Conservation (phyloP, 2,888 invertebrate species). For the Rutpela maculata region DNA sequence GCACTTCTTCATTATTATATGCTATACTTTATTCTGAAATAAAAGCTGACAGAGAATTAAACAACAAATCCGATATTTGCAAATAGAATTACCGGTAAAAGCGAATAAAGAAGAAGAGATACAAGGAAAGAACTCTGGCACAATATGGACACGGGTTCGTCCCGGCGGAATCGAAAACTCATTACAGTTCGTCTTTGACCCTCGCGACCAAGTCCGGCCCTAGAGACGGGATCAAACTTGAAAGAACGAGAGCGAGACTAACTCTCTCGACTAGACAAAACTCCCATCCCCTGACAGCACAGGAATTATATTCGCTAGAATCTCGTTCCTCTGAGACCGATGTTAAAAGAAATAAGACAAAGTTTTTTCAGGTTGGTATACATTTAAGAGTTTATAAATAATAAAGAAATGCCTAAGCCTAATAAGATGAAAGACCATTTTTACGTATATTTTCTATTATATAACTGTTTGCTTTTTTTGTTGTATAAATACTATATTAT, state of each 20-base stretch:
- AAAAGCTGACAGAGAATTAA: not conserved
- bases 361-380: not conserved
- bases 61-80: constrained; percentile 22
- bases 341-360: not conserved
- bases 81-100: constrained; percentile 54
- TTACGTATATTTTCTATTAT: not conserved
- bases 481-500: too few relatives aligned
- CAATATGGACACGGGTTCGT: constrained; percentile 67
- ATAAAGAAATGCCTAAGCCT: not conserved
- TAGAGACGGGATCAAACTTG: constrained; percentile 68
- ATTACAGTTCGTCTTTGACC: constrained; percentile 73
- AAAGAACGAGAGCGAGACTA: constrained; percentile 62
- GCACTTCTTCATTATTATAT: too few relatives aligned
- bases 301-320: constrained; percentile 48
- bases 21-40: not conserved
- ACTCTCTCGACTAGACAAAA: constrained; percentile 57
- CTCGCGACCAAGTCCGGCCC: constrained; percentile 68
- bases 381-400: not conserved
- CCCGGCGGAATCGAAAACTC: constrained; percentile 73
- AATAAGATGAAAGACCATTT: not conserved
- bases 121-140: constrained; percentile 53
- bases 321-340: constrained; percentile 17
- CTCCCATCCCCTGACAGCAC: constrained; percentile 51
- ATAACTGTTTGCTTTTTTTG: too few relatives aligned
- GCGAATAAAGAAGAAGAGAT: constrained; percentile 47